Conservation (phyloP, 2,113 vertebrate genomes). For the Tachysurus fulvidraco region DNA sequence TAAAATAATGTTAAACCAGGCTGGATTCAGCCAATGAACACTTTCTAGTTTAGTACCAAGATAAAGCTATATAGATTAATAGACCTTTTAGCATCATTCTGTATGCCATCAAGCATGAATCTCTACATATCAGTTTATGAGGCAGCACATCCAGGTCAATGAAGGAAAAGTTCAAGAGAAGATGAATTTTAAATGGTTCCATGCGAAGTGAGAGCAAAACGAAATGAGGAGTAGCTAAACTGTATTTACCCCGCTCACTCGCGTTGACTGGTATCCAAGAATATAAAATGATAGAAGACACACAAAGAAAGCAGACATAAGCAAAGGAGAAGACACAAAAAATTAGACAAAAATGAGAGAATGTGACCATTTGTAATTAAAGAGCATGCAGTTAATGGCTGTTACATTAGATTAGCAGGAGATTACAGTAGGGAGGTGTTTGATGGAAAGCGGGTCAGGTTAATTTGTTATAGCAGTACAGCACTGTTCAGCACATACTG, state of each 20-base stretch:
- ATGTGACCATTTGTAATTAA: slow-evolving; percentile 60
- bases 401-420: slow-evolving; percentile 21
- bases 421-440: slow-evolving; percentile 15
- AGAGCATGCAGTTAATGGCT: slow-evolving; percentile 67
- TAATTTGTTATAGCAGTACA: slow-evolving; percentile 5
- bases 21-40: slow-evolving; percentile 61
- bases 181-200: slow-evolving; percentile 58
- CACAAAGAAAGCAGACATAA: slow-evolving; percentile 76
- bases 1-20: slow-evolving; percentile 65
- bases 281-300: slow-evolving; percentile 70
- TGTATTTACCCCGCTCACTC: slow-evolving; percentile 89
- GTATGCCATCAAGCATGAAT: slow-evolving; percentile 69
- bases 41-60: slow-evolving; percentile 56
- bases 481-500: not conserved
- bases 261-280: slow-evolving; percentile 88
- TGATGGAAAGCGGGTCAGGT: slow-evolving; percentile 12
- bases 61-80: slow-evolving; percentile 46
- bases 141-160: slow-evolving; percentile 50
- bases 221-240: slow-evolving; percentile 70
- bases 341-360: slow-evolving; percentile 66
- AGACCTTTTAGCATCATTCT: slow-evolving; percentile 47
- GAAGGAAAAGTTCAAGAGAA: slow-evolving; percentile 19
- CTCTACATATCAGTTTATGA: slow-evolving; percentile 54
- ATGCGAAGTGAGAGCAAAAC: slow-evolving; percentile 72
- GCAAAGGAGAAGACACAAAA: slow-evolving; percentile 82